A percentile compares a stretch with the other conserved stretches of the same genome.
These are phyloP conservation scores for Zalophus californianus DNA, from an alignment of 2,797 vertebrate species.

Conservation along the genomic window DNA sequence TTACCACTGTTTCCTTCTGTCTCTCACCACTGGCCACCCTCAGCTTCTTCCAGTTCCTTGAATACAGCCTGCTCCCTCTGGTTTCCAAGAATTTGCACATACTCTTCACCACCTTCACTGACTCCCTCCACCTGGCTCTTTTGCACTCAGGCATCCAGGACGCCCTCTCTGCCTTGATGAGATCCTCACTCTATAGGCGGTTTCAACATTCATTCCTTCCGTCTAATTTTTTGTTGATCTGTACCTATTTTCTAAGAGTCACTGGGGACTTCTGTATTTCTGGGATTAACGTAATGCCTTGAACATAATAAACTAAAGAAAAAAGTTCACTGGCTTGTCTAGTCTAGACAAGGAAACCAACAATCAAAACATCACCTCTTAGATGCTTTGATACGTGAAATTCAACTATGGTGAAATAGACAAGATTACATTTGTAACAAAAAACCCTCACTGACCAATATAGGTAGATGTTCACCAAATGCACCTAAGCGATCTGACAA, in stretches of 20 bases:
- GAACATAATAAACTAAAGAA: background rate
- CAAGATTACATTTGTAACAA: background rate
- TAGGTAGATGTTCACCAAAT: background rate
- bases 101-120: background rate
- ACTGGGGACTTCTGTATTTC: background rate
- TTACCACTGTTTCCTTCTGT: background rate
- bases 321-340: background rate
- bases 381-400: background rate
- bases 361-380: background rate
- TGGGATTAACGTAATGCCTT: background rate
- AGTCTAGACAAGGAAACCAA: background rate
- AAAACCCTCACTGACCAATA: background rate
- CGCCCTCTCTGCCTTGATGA: background rate
- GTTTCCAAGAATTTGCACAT: background rate
- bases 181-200: background rate
- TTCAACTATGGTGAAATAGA: background rate
- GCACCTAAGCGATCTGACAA: background rate
- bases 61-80: background rate
- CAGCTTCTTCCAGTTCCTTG: background rate
- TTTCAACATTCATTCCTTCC: background rate
- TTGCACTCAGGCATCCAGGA: background rate
- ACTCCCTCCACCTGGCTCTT: background rate
- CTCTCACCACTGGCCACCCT: background rate
- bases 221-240: background rate
- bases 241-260: background rate